phyloP scores from a whole-genome alignment of 2,888 invertebrate species.

The Drosophila meridionalis region DNA sequence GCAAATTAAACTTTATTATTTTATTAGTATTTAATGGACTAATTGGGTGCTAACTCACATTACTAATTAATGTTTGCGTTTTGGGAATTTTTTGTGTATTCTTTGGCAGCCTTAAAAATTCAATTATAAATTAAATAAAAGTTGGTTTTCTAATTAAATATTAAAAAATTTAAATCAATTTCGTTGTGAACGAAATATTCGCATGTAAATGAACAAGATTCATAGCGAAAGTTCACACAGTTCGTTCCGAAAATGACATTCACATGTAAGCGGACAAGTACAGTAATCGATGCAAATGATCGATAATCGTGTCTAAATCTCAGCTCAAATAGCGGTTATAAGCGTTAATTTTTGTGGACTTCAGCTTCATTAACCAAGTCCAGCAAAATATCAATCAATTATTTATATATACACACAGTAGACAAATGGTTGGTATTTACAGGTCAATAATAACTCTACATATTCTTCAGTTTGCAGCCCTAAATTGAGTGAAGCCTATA shows the following conservation, averaged over 20 bases:
- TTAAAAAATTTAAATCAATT: neutral
- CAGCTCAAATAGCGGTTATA: no score
- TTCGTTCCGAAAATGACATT: no score
- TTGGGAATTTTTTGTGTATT: neutral
- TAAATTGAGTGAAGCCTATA: neutral
- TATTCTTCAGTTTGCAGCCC: neutral
- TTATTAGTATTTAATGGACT: neutral
- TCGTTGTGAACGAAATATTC: neutral
- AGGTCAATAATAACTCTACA: neutral
- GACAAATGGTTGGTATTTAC: neutral
- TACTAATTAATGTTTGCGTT: neutral
- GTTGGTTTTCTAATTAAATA: neutral
- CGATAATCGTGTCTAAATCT: neutral
- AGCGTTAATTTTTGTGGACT: no score
- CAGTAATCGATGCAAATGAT: neutral
- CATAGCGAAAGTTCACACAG: no score
- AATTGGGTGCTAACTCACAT: conserved; percentile 1
- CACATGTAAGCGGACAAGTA: no score
- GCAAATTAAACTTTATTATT: neutral
- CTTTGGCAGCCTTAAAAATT: neutral
- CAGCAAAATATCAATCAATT: neutral
- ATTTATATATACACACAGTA: neutral
- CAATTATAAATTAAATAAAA: neutral
- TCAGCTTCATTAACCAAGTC: neutral
- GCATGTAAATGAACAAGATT: no score